phyloP scores from a whole-genome alignment of 2,797 vertebrate species.

The Botia kubotai region DNA sequence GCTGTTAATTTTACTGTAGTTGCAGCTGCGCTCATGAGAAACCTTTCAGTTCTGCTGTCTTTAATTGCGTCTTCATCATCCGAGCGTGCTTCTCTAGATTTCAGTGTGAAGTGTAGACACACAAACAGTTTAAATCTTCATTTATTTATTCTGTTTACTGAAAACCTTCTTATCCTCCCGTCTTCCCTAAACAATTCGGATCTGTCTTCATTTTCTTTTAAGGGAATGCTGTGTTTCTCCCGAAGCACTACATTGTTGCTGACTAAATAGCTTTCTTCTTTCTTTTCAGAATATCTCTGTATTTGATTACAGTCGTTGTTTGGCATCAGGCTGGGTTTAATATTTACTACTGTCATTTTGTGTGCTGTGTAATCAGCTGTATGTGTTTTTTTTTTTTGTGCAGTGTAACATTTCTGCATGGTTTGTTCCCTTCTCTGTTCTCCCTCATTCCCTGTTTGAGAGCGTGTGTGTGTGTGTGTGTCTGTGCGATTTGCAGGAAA shows the following conservation, averaged over 20 bases:
- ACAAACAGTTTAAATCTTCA: not conserved
- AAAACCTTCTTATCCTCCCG: not conserved
- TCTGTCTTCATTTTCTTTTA: constrained; percentile 4
- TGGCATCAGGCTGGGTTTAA: not conserved
- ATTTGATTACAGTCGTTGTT: constrained; percentile 12
- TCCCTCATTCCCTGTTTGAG: not conserved
- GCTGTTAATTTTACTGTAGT: not conserved
- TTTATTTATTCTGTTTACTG: constrained; percentile 19
- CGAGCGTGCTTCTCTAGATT: not conserved
- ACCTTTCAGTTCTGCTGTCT: constrained; percentile 21
- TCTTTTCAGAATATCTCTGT: constrained; percentile 1
- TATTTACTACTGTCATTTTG: constrained; percentile 20
- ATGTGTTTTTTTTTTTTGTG: constrained; percentile 5
- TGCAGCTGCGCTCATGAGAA: constrained; percentile 3
- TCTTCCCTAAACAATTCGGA: not conserved
- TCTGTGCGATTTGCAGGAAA: not conserved
- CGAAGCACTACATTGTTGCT: constrained; percentile 30
- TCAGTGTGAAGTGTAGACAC: not conserved
- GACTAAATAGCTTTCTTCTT: constrained; percentile 4
- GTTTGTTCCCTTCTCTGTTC: constrained; percentile 10
- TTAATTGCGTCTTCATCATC: constrained; percentile 22
- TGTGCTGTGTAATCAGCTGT: constrained; percentile 12
- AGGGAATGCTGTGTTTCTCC: constrained; percentile 31
- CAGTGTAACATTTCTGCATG: constrained; percentile 22
- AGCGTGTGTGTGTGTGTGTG: not conserved